These are phyloP conservation scores for Protophormia terraenovae DNA, from an alignment of 2,888 invertebrate genomes.

Conservation along the genomic window DNA sequence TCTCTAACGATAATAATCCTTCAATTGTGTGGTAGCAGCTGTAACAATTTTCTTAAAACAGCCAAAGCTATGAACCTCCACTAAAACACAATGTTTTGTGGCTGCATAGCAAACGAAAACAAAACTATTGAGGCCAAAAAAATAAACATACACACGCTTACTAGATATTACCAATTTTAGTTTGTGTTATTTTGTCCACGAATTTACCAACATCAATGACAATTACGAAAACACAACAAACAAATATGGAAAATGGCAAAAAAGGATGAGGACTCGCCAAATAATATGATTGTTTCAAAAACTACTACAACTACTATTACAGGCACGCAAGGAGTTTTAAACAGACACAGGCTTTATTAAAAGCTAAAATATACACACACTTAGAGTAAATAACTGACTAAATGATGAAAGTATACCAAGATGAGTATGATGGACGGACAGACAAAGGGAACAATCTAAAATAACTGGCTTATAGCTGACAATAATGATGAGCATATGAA, in stretches of 20 bases:
- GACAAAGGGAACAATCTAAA: constrained; percentile 5
- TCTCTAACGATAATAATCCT: not conserved
- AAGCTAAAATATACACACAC: not conserved
- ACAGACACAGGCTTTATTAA: not conserved
- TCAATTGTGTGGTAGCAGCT: constrained; percentile 30
- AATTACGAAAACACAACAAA: constrained; percentile 29
- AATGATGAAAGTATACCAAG: constrained; percentile 43
- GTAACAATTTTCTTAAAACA: not conserved
- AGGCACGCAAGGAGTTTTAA: not conserved
- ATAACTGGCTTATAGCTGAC: constrained; percentile 59
- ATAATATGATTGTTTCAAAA: constrained; percentile 43
- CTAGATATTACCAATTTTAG: constrained; percentile 55
- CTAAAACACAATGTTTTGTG: not conserved
- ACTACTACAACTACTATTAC: constrained; percentile 10
- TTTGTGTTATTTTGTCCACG: constrained; percentile 44
- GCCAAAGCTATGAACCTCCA: not conserved
- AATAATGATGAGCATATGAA: constrained; percentile 65
- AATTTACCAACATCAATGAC: constrained; percentile 62
- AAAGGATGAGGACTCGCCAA: not conserved
- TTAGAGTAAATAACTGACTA: constrained; percentile 28
- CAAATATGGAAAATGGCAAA: not conserved
- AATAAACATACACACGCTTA: constrained; percentile 14
- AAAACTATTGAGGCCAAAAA: constrained; percentile 28
- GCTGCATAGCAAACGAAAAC: not conserved
- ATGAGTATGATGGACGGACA: constrained; percentile 10